These are phyloP conservation scores for Drosophila rufa DNA, from an alignment of 1,140 invertebrate genomes.

Conservation along the genomic window DNA sequence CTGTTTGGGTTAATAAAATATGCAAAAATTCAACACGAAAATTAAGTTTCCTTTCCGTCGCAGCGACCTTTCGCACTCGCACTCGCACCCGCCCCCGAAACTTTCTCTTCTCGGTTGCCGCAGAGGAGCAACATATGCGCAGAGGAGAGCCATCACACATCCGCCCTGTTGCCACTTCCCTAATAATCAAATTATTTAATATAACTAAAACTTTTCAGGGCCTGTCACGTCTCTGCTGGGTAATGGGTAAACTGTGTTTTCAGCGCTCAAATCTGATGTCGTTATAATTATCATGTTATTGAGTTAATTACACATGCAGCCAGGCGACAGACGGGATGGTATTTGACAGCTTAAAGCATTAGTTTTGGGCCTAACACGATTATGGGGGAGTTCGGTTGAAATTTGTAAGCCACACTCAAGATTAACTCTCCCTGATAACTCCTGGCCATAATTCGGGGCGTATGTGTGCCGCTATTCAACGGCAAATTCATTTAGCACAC, in stretches of 20 bases:
- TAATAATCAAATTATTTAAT: constrained; percentile 80
- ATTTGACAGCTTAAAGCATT: constrained; percentile 25
- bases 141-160: constrained; percentile 42
- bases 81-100: background rate
- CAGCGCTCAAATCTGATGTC: constrained; percentile 52
- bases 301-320: constrained; percentile 44
- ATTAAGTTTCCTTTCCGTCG: constrained; percentile 70
- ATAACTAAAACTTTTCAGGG: constrained; percentile 59
- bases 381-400: background rate
- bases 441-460: constrained; percentile 18
- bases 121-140: constrained; percentile 28
- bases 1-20: constrained; percentile 81
- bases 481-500: constrained; percentile 43
- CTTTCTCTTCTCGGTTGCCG: constrained; percentile 2
- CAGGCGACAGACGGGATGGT: constrained; percentile 11
- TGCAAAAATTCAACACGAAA: constrained; percentile 74
- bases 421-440: constrained; percentile 26
- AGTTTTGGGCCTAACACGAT: constrained; percentile 6
- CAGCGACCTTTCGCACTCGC: constrained; percentile 47
- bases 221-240: constrained; percentile 51
- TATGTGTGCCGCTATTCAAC: constrained; percentile 18
- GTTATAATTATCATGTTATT: constrained; percentile 70
- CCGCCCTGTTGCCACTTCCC: constrained; percentile 49
- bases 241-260: constrained; percentile 70
- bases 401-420: constrained; percentile 22